Conservation (phyloP, 37 sponge, comb jelly and placozoan species). For the Mnemiopsis leidyi region DNA sequence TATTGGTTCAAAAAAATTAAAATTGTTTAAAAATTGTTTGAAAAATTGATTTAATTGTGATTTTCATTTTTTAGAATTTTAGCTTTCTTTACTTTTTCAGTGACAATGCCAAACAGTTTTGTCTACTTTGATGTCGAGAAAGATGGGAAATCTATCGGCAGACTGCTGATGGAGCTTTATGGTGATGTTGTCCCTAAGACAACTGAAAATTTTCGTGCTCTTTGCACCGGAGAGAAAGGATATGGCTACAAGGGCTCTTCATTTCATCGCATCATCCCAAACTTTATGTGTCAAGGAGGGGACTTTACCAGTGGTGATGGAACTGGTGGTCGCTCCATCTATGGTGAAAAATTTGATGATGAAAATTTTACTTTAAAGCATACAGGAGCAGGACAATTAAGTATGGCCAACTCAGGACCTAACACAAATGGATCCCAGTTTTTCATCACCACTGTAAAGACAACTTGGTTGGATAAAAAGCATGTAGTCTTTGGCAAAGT, state of each 20-base stretch:
- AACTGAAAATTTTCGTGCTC: slow-evolving; percentile 81
- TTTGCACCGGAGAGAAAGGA: slow-evolving; percentile 88
- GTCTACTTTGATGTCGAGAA: slow-evolving; percentile 83
- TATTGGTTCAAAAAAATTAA: too few species aligned
- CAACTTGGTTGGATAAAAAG: slow-evolving; percentile 94
- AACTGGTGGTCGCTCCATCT: slow-evolving; percentile 92
- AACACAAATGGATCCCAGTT: slow-evolving; percentile 99
- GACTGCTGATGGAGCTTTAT: slow-evolving; percentile 91
- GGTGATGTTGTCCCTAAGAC: slow-evolving; percentile 91
- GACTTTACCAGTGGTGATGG: slow-evolving; percentile 71
- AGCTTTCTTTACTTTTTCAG: too few species aligned
- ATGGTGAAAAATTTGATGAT: slow-evolving; percentile 87
- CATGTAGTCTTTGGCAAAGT: slow-evolving; percentile 98
- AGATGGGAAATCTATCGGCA: slow-evolving; percentile 77
- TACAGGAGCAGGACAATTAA: slow-evolving; percentile 85
- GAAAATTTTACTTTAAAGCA: slow-evolving; percentile 99
- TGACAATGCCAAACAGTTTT: slow-evolving; percentile 17
- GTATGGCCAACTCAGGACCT: slow-evolving; percentile 99
- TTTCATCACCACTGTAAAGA: slow-evolving; percentile 93
- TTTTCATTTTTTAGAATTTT: too few species aligned
- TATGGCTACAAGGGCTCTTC: slow-evolving; percentile 88
- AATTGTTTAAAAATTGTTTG: too few species aligned
- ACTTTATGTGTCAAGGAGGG: slow-evolving; percentile 98
- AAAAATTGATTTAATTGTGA: too few species aligned
- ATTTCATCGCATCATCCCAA: slow-evolving; percentile 95